Base-by-base conservation (phyloP, 1,140 invertebrate genomes). In the Teleogryllus occipitalis region DNA sequence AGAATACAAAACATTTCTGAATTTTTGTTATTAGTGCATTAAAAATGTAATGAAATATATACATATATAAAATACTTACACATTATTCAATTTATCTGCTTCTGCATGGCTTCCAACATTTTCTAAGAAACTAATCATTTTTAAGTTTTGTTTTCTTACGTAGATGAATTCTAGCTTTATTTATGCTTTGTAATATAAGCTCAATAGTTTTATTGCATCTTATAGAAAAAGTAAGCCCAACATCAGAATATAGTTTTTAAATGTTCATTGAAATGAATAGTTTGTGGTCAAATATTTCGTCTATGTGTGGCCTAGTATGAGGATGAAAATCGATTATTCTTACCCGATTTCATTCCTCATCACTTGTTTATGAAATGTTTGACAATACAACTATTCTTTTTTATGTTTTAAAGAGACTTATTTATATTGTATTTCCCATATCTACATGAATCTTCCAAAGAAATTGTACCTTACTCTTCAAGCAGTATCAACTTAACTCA, bases 401-500 rank as follows among this genome's bases (percentile, higher is more conserved):
- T 46, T 18, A 15, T 54, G 47, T 48, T 21, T 48, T 77, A 15
- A 48, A 12, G n/a, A 49, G 21, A 47, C 75, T 12, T 76, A 47
- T 76, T 76, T 77, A 48, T 21, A 77, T 48, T 75, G 27, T 21
- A 75, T 15, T 22, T 39, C 27, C 27, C 27, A 39, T 39, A 39
- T 39, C 27, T 39, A 39, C 27, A 39, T 39, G 27, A 39, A 39
- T 2, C 27, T 5, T 39, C 27, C 27, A 39, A 75, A 14, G 27
- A 75, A 75, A 75, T 75, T 22, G 10, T 21, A 75, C 21, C n/a
- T 65, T 14, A 10, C 1, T 3, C 18, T 18, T 65, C 18, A 22
- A 48, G 47, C 78, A 75, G 47, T 75, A 79, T 65, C 78, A 79
- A 46, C 78, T 79, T 79, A 73, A 79, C 78, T 79, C 73, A 47